Evolutionary conservation across 2,113 vertebrate species (phyloP).

Genomic region (Prionailurus viverrinus): DNA sequence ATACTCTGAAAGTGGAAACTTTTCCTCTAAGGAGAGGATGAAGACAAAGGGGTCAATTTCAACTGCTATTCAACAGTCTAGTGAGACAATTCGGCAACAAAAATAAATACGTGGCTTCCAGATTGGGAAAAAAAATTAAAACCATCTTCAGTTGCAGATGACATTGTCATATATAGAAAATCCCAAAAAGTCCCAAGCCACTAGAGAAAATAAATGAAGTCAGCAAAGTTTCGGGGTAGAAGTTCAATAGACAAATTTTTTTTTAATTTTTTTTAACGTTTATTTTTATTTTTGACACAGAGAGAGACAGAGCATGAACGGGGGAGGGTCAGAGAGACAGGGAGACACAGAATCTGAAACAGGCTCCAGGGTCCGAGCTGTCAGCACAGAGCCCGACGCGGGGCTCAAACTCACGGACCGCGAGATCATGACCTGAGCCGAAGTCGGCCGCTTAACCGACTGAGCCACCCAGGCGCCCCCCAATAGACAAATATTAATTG

Average conservation of each 20-base stretch:
- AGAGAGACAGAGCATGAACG: too few species aligned
- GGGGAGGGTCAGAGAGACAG: too few species aligned
- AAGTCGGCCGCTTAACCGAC: too few species aligned
- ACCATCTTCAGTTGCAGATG: neutral
- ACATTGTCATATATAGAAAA: neutral
- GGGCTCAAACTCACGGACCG: too few species aligned
- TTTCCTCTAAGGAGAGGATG: neutral
- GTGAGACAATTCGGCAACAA: neutral
- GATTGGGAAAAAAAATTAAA: neutral
- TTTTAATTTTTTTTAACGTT: too few species aligned
- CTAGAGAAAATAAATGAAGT: neutral
- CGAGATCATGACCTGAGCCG: too few species aligned
- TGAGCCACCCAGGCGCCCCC: too few species aligned
- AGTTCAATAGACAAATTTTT: neutral
- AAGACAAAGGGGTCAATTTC: neutral
- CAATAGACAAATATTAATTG: neutral
- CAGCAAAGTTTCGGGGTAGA: neutral
- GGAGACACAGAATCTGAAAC: too few species aligned
- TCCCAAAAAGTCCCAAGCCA: neutral
- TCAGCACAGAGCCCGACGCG: too few species aligned
- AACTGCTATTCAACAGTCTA: neutral
- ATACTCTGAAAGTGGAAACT: neutral
- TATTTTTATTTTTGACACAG: too few species aligned
- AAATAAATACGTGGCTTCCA: neutral
- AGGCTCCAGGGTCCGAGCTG: too few species aligned